A percentile compares a stretch with the other conserved stretches of the same genome.
These are phyloP conservation scores for Scaptodrosophila lebanonensis DNA, from an alignment of 1,140 invertebrate genomes.

Conservation along the genomic window DNA sequence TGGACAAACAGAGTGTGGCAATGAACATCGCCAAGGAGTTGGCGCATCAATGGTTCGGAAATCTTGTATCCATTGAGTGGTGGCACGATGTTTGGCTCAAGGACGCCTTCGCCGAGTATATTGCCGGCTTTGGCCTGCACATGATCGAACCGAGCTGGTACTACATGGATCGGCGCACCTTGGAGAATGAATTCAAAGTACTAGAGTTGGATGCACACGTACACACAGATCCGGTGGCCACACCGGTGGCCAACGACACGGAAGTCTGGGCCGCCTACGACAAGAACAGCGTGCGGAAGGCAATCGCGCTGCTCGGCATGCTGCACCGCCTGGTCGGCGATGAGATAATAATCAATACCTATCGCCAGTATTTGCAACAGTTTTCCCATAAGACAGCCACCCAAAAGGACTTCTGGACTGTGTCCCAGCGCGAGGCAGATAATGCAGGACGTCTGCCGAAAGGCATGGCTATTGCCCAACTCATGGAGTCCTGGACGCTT, in stretches of 20 bases:
- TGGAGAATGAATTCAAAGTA: slow-evolving; percentile 77
- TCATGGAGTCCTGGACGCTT: slow-evolving; percentile 88
- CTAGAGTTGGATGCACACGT: slow-evolving; percentile 78
- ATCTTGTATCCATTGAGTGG: slow-evolving; percentile 85
- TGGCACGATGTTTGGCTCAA: slow-evolving; percentile 85
- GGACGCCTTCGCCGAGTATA: slow-evolving; percentile 88
- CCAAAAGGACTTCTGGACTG: too few species aligned
- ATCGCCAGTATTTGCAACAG: background rate
- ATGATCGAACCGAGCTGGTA: slow-evolving; percentile 81
- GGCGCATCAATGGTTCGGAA: slow-evolving; percentile 86
- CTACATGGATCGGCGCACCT: slow-evolving; percentile 81
- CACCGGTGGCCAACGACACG: slow-evolving; percentile 71
- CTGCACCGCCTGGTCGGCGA: background rate
- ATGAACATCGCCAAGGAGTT: slow-evolving; percentile 83
- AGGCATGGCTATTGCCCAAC: slow-evolving; percentile 79
- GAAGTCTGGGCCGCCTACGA: background rate
- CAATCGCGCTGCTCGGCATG: background rate
- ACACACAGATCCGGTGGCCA: slow-evolving; percentile 80
- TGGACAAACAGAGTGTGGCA: slow-evolving; percentile 80
- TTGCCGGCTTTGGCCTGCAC: slow-evolving; percentile 79
- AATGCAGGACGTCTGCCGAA: slow-evolving; percentile 76
- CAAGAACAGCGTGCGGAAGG: background rate
- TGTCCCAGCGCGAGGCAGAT: slow-evolving; percentile 77
- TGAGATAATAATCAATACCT: background rate
- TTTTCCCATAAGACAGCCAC: background rate